Base-by-base conservation (phyloP, 2,888 invertebrate species). In the Scotopteryx bipunctaria region DNA sequence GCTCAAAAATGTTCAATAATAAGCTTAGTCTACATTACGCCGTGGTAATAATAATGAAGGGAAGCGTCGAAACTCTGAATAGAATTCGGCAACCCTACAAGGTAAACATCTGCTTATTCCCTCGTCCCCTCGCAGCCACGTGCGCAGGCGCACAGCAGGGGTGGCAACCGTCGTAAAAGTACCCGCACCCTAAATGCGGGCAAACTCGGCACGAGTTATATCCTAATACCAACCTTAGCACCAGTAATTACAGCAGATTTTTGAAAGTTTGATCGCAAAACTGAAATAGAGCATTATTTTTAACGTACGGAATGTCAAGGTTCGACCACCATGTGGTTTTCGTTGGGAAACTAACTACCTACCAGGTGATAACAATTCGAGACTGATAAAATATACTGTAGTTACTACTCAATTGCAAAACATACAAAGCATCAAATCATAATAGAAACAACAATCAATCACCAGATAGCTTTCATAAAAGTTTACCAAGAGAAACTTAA, bases 221-320 rank as follows among this genome's bases (percentile, higher is more conserved):
- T 44, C 54, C 36, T 64, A 67, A 61, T 63, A 55, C 61, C 61
- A 61, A 76, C 81, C 73, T 74, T 82, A 83, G 49, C 17, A 8
- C 61, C 23, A 53, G 48, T 36, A 16, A 47, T 60, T 72, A 79
- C 73, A 76, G 71, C 59, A 64, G 67, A 72, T 62, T 73, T 77
- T 78, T 49, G 59, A 69, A 68, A 66, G 63, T 63, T 58, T 35
- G 46, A 58, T 58, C 35, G 46, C 64, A 64, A 27, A 69, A 76
- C 80, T 70, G 67, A 86, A 89, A 86, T 86, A 85, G 83, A 83
- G 78, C 78, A 83, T 86, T 89, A 88, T 90, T 90, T 88, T 86
- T 87, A 87, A 81, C 85, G 74, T 73, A 71, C 65, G 83, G 89
- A 88, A 90, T 88, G 87, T 88, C 89, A 86, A 88, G 87, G 89